Conservation (phyloP, 2,797 vertebrate species). For the Dallia pectoralis region DNA sequence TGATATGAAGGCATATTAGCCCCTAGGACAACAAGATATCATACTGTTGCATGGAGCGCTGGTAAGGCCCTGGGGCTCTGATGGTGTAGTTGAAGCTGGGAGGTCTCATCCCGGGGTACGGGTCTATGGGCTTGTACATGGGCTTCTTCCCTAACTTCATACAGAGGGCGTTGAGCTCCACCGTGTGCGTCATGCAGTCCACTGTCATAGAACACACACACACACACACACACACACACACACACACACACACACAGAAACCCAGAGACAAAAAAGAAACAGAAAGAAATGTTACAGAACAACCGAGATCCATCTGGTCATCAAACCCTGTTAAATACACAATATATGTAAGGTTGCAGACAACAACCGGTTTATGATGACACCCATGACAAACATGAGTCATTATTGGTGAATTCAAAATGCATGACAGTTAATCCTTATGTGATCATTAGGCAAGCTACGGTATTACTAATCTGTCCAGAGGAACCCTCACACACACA, state of each 20-base stretch:
- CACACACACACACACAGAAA: not conserved
- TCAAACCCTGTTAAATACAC: not conserved
- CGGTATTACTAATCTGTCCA: no score
- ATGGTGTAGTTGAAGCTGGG: conserved; percentile 88
- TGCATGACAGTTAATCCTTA: no score
- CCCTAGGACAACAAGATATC: conserved; percentile 23
- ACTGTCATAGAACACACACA: conserved; percentile 26
- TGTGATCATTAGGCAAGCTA: no score
- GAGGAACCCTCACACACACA: conserved; percentile 14
- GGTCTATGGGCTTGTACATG: conserved; percentile 92
- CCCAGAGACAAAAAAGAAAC: not conserved
- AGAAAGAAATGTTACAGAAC: conserved; percentile 1
- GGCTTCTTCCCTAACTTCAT: conserved; percentile 98
- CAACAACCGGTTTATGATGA: not conserved
- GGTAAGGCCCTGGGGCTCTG: conserved; percentile 78
- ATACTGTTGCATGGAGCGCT: conserved; percentile 81
- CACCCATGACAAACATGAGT: not conserved
- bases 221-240: not conserved
- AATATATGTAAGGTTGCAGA: not conserved
- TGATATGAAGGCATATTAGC: no score
- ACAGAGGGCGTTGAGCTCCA: conserved; percentile 95
- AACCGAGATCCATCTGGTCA: not conserved
- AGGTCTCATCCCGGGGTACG: conserved; percentile 92
- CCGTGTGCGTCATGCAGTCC: conserved; percentile 91
- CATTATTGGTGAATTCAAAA: no score